Percentiles rank a stretch among this genome's conserved stretches.
Conservation (phyloP, 2,797 vertebrate species). For the Sarcoramphus papa region DNA sequence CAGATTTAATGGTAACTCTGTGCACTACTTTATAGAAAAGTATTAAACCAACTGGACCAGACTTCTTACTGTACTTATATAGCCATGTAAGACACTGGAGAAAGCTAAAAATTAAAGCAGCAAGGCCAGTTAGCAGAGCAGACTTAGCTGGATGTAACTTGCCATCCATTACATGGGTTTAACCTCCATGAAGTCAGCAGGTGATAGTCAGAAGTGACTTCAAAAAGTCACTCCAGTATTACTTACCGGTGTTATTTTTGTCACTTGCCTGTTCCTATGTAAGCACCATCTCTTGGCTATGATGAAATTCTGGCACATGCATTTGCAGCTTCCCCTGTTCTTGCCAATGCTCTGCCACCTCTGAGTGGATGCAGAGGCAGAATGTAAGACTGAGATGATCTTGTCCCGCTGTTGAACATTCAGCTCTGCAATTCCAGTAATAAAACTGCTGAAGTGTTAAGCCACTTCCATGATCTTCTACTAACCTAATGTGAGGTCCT, state of each 20-base stretch:
- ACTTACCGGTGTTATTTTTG: background rate
- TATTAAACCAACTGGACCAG: background rate
- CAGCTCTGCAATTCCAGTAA: background rate
- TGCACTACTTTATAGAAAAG: background rate
- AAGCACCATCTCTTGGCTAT: background rate
- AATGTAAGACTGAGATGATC: background rate
- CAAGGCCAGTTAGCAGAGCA: background rate
- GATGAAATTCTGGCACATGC: background rate
- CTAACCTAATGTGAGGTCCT: background rate
- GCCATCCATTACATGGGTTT: background rate
- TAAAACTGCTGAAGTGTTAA: background rate
- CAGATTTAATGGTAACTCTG: background rate
- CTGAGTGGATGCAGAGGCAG: background rate
- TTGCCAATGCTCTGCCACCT: background rate
- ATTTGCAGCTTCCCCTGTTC: background rate
- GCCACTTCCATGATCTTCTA: background rate
- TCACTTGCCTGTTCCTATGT: background rate
- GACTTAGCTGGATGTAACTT: background rate
- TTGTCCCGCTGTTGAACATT: background rate
- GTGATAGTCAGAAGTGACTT: background rate
- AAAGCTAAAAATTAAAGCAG: background rate
- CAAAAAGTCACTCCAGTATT: background rate
- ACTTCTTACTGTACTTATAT: background rate
- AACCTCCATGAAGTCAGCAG: background rate
- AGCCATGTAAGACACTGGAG: background rate